Conservation (phyloP, 2,113 vertebrate genomes). For the Protobothrops flavoviridis region DNA sequence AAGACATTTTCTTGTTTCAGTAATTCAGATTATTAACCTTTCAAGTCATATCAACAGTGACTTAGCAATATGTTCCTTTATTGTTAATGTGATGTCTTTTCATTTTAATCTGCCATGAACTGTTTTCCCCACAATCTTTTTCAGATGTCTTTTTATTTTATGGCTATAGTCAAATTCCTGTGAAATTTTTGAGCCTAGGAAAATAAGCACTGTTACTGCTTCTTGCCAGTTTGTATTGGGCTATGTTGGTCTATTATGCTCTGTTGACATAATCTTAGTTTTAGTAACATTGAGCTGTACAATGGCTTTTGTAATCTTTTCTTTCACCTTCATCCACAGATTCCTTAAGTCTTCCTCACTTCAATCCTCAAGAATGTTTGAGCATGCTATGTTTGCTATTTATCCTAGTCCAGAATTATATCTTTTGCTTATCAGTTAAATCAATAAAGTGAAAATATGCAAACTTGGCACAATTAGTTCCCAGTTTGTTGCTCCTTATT, state of each 20-base stretch:
- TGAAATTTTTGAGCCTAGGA: not conserved
- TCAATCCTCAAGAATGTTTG: not conserved
- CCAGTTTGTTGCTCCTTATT: not conserved
- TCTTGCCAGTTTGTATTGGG: not conserved
- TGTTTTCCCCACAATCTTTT: not conserved
- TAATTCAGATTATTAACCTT: not conserved
- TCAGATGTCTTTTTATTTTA: not conserved
- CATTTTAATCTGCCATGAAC: not conserved
- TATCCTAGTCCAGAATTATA: not conserved
- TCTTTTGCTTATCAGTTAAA: not conserved
- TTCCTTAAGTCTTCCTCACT: not conserved
- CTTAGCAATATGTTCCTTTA: not conserved
- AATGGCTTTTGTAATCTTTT: not conserved
- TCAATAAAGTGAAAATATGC: not conserved
- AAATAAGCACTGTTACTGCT: not conserved
- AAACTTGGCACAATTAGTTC: not conserved
- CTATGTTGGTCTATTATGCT: not conserved
- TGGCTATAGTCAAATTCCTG: not conserved
- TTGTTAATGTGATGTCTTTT: not conserved
- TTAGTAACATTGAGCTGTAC: not conserved
- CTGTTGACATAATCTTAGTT: not conserved
- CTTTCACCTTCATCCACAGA: not conserved
- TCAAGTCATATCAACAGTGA: not conserved
- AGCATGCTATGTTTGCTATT: not conserved
- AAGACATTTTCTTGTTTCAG: not conserved